Percentiles rank a stretch among this genome's conserved stretches.
Conservation (phyloP, 2,888 invertebrate genomes). For the Dryadula phaetusa region DNA sequence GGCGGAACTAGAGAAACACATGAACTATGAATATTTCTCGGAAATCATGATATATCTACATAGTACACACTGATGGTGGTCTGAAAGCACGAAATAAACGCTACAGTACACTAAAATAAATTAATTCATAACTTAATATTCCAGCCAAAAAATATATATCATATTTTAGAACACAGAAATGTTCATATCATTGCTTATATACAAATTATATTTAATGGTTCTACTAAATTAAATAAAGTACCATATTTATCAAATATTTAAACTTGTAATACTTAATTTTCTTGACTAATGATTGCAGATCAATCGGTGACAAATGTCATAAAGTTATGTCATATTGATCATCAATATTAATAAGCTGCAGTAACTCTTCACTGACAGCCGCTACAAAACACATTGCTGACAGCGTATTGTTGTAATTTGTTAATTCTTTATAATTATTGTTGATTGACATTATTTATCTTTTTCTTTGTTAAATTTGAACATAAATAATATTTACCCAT, state of each 20-base stretch:
- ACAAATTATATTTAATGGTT: background rate
- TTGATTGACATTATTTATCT: background rate
- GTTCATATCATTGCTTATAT: no score
- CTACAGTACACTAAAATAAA: no score
- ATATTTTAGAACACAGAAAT: no score
- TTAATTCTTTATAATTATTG: background rate
- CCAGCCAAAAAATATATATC: no score
- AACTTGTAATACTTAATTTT: background rate
- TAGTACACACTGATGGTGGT: no score
- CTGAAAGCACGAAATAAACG: no score
- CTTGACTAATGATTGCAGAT: background rate
- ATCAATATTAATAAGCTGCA: background rate
- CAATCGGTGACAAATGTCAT: conserved; percentile 13
- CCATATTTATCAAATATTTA: conserved; percentile 4
- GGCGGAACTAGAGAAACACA: no score
- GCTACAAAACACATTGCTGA: background rate
- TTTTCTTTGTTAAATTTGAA: background rate
- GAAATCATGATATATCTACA: no score
- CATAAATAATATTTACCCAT: no score
- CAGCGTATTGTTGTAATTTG: conserved; percentile 1
- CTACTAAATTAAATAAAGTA: background rate
- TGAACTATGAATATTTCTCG: no score
- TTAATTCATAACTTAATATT: no score
- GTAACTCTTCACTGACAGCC: background rate
- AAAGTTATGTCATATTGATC: background rate